These are phyloP conservation scores for Lasiurus cinereus DNA, from an alignment of 2,113 vertebrate species.

Conservation along the genomic window DNA sequence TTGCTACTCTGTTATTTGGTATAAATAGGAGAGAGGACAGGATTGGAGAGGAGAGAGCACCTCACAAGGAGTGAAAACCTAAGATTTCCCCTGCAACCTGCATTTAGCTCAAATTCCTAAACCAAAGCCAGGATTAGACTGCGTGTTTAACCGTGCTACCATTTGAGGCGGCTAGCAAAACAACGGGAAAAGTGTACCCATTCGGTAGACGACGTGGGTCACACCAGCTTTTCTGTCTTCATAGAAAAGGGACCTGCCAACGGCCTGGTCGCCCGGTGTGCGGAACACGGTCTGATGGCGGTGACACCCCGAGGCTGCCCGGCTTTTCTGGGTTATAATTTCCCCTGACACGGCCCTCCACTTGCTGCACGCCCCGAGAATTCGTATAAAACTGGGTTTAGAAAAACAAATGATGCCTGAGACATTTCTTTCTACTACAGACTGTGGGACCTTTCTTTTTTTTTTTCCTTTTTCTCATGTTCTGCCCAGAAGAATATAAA, in stretches of 20 bases:
- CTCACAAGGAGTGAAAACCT: neutral
- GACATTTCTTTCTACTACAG: slow-evolving; percentile 58
- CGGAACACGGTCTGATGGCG: neutral
- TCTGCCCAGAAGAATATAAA: slow-evolving; percentile 74
- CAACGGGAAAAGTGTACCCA: neutral
- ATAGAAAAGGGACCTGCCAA: slow-evolving; percentile 14
- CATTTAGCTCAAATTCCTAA: slow-evolving; percentile 49
- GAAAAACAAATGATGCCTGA: slow-evolving; percentile 72
- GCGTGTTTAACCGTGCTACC: slow-evolving; percentile 32
- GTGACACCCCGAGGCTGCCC: neutral
- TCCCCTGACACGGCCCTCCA: slow-evolving; percentile 16
- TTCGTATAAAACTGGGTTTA: slow-evolving; percentile 75
- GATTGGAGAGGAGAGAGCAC: neutral
- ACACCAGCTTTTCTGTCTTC: slow-evolving; percentile 2
- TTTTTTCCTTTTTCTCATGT: slow-evolving; percentile 27
- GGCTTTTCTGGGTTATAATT: slow-evolving; percentile 31
- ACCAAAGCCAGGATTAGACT: neutral
- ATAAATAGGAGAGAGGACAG: neutral
- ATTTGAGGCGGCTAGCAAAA: slow-evolving; percentile 33
- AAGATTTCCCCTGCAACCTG: neutral
- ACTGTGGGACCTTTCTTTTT: neutral
- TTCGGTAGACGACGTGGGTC: neutral
- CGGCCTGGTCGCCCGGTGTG: neutral
- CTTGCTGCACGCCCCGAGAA: slow-evolving; percentile 70
- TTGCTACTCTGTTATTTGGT: slow-evolving; percentile 8